These are phyloP conservation scores for Melanaphis sacchari DNA, from an alignment of 1,140 invertebrate species.

Conservation along the genomic window DNA sequence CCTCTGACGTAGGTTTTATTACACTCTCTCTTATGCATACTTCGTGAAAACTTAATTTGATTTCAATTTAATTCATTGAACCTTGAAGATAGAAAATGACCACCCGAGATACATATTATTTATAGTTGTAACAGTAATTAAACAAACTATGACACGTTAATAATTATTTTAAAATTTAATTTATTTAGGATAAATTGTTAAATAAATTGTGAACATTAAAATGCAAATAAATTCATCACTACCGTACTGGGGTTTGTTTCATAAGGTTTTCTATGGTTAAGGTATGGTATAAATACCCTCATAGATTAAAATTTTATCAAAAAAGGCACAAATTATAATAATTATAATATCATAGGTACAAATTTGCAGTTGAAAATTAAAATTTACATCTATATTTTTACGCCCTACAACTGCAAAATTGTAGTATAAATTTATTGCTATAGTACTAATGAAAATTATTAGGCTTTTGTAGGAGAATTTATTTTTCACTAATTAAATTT, in stretches of 20 bases:
- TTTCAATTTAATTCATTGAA: not conserved
- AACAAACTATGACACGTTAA: too few species aligned
- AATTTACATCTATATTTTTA: not conserved
- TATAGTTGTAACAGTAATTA: not conserved
- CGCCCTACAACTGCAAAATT: not conserved
- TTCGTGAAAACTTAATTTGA: not conserved
- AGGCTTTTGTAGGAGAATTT: not conserved
- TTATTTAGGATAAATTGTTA: not conserved
- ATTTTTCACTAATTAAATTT: not conserved
- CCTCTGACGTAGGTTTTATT: slow-evolving; percentile 1
- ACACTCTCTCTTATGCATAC: not conserved
- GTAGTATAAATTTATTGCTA: not conserved
- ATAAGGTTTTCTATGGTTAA: not conserved
- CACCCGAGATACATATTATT: not conserved
- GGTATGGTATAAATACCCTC: not conserved
- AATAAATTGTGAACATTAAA: not conserved
- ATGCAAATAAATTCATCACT: not conserved
- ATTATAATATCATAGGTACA: not conserved
- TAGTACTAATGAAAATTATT: not conserved
- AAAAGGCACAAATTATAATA: not conserved
- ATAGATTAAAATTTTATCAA: not conserved
- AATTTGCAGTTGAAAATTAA: not conserved
- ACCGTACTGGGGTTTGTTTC: not conserved
- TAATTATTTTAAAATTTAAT: not conserved
- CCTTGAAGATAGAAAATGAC: not conserved